A percentile compares a stretch with the other conserved stretches of the same genome.
Evolutionary conservation across 2,113 vertebrate genomes (phyloP).

Genomic region (Electrona antarctica): DNA sequence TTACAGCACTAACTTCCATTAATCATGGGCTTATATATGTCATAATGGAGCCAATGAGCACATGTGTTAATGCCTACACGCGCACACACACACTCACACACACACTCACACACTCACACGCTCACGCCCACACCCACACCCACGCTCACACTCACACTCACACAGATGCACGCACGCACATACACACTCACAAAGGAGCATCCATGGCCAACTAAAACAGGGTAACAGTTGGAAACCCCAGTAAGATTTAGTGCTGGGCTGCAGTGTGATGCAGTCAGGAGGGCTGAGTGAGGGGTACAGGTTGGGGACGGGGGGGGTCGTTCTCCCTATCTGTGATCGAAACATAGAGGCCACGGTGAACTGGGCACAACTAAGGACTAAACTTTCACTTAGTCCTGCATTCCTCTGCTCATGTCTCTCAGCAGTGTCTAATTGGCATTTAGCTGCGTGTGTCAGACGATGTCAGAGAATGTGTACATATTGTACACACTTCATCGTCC

Average conservation of each 20-base stretch:
- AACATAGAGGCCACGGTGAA: constrained; percentile 25
- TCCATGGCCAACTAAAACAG: constrained; percentile 29
- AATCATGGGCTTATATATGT: constrained; percentile 32
- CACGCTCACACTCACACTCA: background rate
- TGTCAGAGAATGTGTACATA: too few species aligned
- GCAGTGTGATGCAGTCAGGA: constrained; percentile 6
- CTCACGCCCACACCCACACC: background rate
- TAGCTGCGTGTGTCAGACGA: constrained; percentile 10
- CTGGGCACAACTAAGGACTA: constrained; percentile 20
- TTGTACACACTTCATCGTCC: too few species aligned
- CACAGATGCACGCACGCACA: background rate
- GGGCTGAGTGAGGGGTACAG: background rate
- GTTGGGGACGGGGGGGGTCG: background rate
- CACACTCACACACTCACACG: background rate
- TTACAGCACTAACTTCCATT: constrained; percentile 19
- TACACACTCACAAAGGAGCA: background rate
- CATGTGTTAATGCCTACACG: background rate
- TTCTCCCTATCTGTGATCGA: constrained; percentile 8
- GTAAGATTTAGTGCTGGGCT: constrained; percentile 26
- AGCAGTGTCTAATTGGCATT: constrained; percentile 46
- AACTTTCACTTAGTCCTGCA: constrained; percentile 30
- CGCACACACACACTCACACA: background rate
- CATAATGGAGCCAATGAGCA: constrained; percentile 29
- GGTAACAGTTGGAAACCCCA: constrained; percentile 13
- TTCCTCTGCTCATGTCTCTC: constrained; percentile 48